Base-by-base conservation (phyloP, 2,113 vertebrate species). In the Chaenogobius annularis region DNA sequence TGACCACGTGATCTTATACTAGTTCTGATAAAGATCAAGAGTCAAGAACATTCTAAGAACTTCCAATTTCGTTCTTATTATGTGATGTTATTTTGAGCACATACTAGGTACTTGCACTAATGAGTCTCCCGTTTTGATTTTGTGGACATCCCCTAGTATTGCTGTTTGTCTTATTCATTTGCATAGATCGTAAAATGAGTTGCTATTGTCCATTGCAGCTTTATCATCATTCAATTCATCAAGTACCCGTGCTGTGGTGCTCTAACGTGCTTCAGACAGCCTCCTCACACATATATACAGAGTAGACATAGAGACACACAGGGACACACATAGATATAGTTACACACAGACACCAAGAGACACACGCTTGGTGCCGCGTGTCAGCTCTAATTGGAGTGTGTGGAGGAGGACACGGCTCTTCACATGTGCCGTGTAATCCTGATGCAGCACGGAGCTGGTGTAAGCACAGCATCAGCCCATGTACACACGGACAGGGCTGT, bases 391-490 rank as follows among this genome's bases (percentile, higher is more conserved):
- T 87, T 76, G 69, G 79, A 83, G 68, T 75, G 55, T 22, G 66
- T 12, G 82, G 77, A 79, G 89, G 81, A 83, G 84, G 84, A 88
- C 70, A 73, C 35, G 7, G 70, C 58, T 72, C 77, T 78, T 86
- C 78, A 81, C 83, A 82, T 84, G 77, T 84, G 83, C 75, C 74
- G 40, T 88, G 85, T 85, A 88, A 89, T 87, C 83, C 88, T 81
- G 83, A 88, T 80, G 82, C 87, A 72, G 82, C 77, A 75, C 71
- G 52, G 81, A 82, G 80, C 80, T 80, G 84, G 62, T 84, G 82
- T 79, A 88, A 85, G 80, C 74, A 73, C 86, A 75, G 77, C 79
- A 88, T 82, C 83, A 83, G 78, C 83, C 86, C 74, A 66, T 83
- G 84, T 81, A 74, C 83, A 82, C 83, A 64, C 74, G 67, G 82